Evolutionary conservation across 2,113 vertebrate species (phyloP), one percentile per base, ranked within the genome.

Genomic region (Pterocles gutturalis): DNA sequence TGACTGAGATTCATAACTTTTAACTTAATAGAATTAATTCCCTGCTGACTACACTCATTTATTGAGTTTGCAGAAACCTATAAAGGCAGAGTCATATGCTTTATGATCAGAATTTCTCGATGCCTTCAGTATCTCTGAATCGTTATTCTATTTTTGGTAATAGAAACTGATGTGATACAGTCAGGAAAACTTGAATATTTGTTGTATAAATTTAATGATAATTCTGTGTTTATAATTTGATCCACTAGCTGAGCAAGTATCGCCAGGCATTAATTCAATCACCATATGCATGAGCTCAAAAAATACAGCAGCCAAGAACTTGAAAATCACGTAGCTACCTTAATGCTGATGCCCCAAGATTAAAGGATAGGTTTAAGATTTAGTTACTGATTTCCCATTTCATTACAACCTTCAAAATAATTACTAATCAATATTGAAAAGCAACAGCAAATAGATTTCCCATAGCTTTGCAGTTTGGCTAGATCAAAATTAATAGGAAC

Each of bases 381-480:
- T 90, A 81, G 78, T 77, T 75, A 79, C 61, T 76, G 66, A 67
- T 91, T 94, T 95, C 70, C 67, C 29, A 31, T 88, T 79, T 38
- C 3, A 0, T 87, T 95, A 34, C 24, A 83, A 14, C 9, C 53
- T 91, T 91, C 65, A 91, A 67, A 91, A 83, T 71, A 88, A 91
- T 76, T 88, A 57, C 38, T 75, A 89, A 94, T 91, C 73, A 46
- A 88, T 94, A 94, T 45, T 57, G 43, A 91, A 91, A 84, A 70
- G 53, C 31, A 91, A 75, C 66, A 80, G 61, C 80, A 93, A 85
- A 93, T 38, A 85, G 81, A 91, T 95, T 95, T 93, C 61, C 78
- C 4, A 1, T 89, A 82, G 64, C 36, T 34, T 64, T 60, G 64
- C 55, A 87, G 29, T 60, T 41, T 70, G 61, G 7, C 26, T 91